phyloP scores from a whole-genome alignment of 1,140 invertebrate genomes.

The Hormaphis cornu region DNA sequence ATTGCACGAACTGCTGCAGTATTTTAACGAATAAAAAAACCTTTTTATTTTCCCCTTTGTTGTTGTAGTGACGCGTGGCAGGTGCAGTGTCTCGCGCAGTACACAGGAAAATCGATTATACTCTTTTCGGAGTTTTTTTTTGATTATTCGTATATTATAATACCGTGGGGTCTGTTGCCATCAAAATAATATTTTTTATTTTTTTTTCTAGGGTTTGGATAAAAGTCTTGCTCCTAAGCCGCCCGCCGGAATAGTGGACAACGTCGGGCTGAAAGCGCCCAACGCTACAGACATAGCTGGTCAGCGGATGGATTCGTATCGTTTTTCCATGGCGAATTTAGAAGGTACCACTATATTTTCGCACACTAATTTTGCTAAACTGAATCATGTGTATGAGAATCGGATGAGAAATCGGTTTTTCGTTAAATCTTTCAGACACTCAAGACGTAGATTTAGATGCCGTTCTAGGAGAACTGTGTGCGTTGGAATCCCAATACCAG shows the following conservation, averaged over 20 bases:
- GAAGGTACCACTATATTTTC: constrained; percentile 53
- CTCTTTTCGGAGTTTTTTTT: no score
- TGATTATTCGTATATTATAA: not conserved
- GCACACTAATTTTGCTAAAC: not conserved
- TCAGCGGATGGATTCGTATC: constrained; percentile 71
- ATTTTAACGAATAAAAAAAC: not conserved
- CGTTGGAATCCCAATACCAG: constrained; percentile 73
- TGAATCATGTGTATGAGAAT: not conserved
- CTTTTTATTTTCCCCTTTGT: no score
- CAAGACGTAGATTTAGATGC: constrained; percentile 93
- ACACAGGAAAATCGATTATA: no score
- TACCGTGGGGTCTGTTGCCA: no score
- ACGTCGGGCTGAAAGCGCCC: not conserved
- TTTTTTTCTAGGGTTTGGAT: constrained; percentile 3
- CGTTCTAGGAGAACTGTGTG: constrained; percentile 86
- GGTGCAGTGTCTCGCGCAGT: no score
- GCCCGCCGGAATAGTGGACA: not conserved
- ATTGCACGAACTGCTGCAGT: not conserved
- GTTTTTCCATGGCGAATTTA: constrained; percentile 85
- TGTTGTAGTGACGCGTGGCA: no score
- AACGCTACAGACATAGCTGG: constrained; percentile 14
- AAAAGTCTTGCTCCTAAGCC: not conserved
- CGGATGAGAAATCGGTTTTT: not conserved
- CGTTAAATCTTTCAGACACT: constrained; percentile 56
- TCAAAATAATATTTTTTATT: not conserved